Percentiles rank a stretch among this genome's conserved stretches.
These are phyloP conservation scores for Morinoia aosen DNA, from an alignment of 2,888 invertebrate species.

Conservation along the genomic window DNA sequence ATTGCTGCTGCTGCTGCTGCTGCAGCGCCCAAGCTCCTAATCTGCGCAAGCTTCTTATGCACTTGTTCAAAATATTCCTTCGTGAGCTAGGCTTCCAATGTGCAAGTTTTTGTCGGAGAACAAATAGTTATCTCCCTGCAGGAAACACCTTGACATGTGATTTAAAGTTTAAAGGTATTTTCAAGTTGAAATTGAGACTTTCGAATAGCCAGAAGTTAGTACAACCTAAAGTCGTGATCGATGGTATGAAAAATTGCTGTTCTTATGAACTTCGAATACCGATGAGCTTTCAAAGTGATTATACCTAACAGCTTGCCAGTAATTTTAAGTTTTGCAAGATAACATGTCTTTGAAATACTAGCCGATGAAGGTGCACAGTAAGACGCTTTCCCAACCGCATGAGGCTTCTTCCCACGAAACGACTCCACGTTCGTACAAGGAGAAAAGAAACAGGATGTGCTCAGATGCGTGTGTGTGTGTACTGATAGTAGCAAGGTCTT, in stretches of 20 bases:
- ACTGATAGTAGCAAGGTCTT: background rate
- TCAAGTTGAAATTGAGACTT: background rate
- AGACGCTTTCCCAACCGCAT: background rate
- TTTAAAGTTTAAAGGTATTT: background rate
- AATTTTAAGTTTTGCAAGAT: background rate
- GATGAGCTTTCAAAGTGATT: background rate
- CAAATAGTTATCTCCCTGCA: too few relatives aligned
- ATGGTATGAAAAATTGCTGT: background rate
- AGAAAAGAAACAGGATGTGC: background rate
- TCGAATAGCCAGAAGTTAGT: background rate
- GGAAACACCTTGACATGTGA: too few relatives aligned
- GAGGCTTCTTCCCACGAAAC: background rate
- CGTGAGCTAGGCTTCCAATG: background rate
- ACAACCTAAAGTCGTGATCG: background rate
- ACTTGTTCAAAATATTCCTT: background rate
- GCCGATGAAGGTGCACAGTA: background rate
- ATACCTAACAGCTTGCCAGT: background rate
- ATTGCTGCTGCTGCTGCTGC: background rate
- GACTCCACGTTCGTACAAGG: background rate
- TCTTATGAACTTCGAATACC: background rate
- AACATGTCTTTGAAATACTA: background rate
- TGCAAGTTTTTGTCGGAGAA: background rate
- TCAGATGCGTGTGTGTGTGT: background rate
- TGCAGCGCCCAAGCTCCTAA: background rate
- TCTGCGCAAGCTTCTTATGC: slow-evolving; percentile 27